Base-by-base conservation (phyloP, 92 coral and sea anemone species). In the Heliopora coerulea region DNA sequence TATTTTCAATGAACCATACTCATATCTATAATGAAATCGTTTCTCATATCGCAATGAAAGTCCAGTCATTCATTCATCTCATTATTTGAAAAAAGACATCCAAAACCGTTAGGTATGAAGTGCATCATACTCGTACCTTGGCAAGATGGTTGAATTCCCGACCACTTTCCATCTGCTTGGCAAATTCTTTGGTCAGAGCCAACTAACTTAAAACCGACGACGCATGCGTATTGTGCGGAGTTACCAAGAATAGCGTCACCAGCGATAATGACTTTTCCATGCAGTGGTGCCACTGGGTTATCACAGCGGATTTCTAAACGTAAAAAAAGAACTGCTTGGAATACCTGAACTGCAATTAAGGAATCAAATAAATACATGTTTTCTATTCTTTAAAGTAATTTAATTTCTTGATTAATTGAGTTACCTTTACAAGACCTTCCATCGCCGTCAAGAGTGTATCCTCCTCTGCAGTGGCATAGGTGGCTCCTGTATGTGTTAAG, bases 71-170 rank as follows among this genome's bases (percentile, higher is more conserved):
- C n/a, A n/a, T n/a, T n/a, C n/a, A n/a, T n/a, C n/a, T n/a, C n/a
- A n/a, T n/a, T n/a, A n/a, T n/a, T n/a, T n/a, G n/a, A n/a, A n/a
- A n/a, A n/a, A n/a, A n/a, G n/a, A n/a, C n/a, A n/a, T n/a, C n/a
- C n/a, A n/a, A n/a, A n/a, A n/a, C n/a, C n/a, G n/a, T n/a, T n/a
- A n/a, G n/a, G n/a, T n/a, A n/a, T n/a, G n/a, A n/a, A n/a, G n/a
- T n/a, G n/a, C n/a, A 37, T 37, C 5, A 37, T 37, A 4, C 19
- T 4, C 72, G 66, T 83, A 90, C 98, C 91, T 67, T 82, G 61
- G 72, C 98, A 93, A 23, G 74, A 83, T 18, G 98, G 96, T 83
- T 93, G 91, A 19, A 76, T 65, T 19, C 98, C 98, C n/a, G 98
- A 89, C 98, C 98, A 93, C 42, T 82, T 74, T 3, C 96, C 90